Percentiles rank a stretch among this genome's conserved stretches.
Evolutionary conservation across 2,888 invertebrate genomes (phyloP).

Genomic region (Omphaloscelis lunosa): DNA sequence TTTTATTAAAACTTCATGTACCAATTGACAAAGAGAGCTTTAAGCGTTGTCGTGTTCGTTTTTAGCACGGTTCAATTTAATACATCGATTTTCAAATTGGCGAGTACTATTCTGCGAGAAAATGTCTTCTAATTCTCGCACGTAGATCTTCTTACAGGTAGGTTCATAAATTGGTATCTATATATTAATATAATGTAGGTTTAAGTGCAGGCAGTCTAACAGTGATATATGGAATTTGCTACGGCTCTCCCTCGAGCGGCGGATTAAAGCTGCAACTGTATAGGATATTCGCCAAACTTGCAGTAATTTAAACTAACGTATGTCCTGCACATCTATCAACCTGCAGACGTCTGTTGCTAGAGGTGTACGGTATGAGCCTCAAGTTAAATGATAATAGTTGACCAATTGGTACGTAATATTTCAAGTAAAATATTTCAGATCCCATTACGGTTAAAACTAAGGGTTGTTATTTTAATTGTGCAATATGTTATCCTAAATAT

Average conservation of each 20-base stretch:
- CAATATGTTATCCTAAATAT: no score
- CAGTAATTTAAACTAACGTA: slow-evolving; percentile 29
- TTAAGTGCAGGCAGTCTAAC: slow-evolving; percentile 16
- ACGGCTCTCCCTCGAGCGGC: slow-evolving; percentile 3
- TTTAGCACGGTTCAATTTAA: neutral
- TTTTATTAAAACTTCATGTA: neutral
- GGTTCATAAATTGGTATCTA: neutral
- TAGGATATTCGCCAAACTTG: slow-evolving; percentile 26
- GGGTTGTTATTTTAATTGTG: no score
- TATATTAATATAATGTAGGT: slow-evolving; percentile 16
- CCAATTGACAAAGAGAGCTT: neutral
- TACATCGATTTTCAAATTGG: neutral
- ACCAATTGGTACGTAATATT: neutral
- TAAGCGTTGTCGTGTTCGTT: neutral
- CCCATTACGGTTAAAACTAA: no score
- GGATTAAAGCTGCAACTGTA: neutral
- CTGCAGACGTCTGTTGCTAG: neutral
- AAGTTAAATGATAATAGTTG: neutral
- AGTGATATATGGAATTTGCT: slow-evolving; percentile 20
- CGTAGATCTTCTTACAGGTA: neutral
- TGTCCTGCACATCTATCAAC: slow-evolving; percentile 1
- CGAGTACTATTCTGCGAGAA: neutral
- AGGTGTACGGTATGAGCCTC: neutral
- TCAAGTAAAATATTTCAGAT: no score
- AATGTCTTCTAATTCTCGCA: neutral